Conservation (phyloP, 2,888 invertebrate species). For the Crocallis elinguaria region DNA sequence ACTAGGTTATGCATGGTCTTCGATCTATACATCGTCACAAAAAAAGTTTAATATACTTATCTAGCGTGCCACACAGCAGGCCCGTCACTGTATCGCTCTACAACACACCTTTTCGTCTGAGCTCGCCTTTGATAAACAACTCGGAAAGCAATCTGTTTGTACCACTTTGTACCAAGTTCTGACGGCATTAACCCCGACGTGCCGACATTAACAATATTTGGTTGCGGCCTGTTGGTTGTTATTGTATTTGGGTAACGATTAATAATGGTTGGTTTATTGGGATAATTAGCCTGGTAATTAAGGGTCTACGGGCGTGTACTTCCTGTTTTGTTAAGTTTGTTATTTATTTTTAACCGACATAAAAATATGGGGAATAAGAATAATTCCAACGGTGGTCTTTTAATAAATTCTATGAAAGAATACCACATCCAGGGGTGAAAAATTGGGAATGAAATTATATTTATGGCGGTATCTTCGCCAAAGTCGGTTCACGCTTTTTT, state of each 20-base stretch:
- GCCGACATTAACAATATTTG: not conserved
- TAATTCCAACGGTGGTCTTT: too few relatives aligned
- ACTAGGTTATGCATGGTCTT: too few relatives aligned
- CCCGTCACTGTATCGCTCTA: not conserved
- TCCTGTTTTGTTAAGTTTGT: too few relatives aligned
- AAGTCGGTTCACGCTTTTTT: too few relatives aligned
- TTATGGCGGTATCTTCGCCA: too few relatives aligned
- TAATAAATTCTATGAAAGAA: too few relatives aligned
- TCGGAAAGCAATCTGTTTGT: slow-evolving; percentile 9
- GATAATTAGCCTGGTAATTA: not conserved
- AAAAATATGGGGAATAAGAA: too few relatives aligned
- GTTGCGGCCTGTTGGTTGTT: not conserved
- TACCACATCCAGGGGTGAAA: too few relatives aligned
- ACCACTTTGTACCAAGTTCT: not conserved
- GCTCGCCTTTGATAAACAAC: slow-evolving; percentile 2
- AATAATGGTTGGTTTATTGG: not conserved
- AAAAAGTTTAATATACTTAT: not conserved
- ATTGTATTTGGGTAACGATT: not conserved
- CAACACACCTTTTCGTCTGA: not conserved
- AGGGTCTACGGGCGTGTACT: too few relatives aligned
- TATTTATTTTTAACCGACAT: too few relatives aligned
- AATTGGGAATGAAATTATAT: too few relatives aligned
- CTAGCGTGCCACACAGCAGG: not conserved
- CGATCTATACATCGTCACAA: too few relatives aligned
- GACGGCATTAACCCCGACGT: slow-evolving; percentile 3